Conservation (phyloP, 2,888 invertebrate genomes). For the Bedellia somnulentella region DNA sequence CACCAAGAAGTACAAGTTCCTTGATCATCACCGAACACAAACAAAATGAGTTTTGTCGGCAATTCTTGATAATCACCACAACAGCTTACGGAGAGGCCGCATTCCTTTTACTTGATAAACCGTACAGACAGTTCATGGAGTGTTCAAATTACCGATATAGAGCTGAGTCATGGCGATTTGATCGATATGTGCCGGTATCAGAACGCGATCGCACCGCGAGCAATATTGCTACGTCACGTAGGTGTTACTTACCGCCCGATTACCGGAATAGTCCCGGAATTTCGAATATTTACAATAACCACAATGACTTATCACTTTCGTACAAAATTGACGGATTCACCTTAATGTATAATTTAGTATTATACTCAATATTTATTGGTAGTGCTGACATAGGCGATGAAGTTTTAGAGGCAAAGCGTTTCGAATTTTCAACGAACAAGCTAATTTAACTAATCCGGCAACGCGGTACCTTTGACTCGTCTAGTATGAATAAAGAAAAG, state of each 20-base stretch:
- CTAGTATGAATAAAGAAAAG: slow-evolving; percentile 21
- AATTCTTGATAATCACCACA: too few relatives aligned
- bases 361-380: too few relatives aligned
- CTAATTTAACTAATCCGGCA: slow-evolving; percentile 40
- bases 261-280: not conserved
- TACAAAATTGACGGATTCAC: too few relatives aligned
- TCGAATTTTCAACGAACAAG: slow-evolving; percentile 42
- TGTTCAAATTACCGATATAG: slow-evolving; percentile 39
- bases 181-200: slow-evolving; percentile 51
- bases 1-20: too few relatives aligned
- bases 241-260: slow-evolving; percentile 36
- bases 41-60: too few relatives aligned
- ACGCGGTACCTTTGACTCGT: slow-evolving; percentile 47
- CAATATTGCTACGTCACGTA: slow-evolving; percentile 34
- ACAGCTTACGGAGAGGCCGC: too few relatives aligned
- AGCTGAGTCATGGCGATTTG: slow-evolving; percentile 48
- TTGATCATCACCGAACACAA: too few relatives aligned
- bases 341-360: too few relatives aligned
- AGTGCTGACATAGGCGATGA: too few relatives aligned
- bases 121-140: slow-evolving; percentile 18
- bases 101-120: too few relatives aligned
- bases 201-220: slow-evolving; percentile 47
- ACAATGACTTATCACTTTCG: too few relatives aligned
- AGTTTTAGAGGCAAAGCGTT: slow-evolving; percentile 46
- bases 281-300: not conserved